Evolutionary conservation across 2,797 vertebrate genomes (phyloP), one percentile per base, ranked within the genome.

Genomic region (Eulemur mongoz): DNA sequence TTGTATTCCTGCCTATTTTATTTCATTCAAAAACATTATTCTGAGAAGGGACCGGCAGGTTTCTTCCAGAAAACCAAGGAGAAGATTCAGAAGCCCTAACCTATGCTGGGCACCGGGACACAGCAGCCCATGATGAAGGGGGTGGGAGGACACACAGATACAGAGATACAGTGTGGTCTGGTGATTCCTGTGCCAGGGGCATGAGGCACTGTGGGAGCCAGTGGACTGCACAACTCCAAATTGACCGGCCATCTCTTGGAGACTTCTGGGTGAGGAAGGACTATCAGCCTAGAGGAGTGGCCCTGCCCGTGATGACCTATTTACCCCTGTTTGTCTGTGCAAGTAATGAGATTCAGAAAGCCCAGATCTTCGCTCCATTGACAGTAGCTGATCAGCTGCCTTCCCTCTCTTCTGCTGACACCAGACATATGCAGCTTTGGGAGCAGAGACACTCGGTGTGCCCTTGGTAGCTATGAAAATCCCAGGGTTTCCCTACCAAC

Each of bases 401-500:
- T 94, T 81, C 89, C 86, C 91, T 70, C 89, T 91, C 86, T 70
- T 95, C 80, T 95, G 75, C 89, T 96, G 76, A 95, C 50, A 95
- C 72, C 72, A 89, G 82, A 92, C 92, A 95, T 70, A 89, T 92
- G 97, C 89, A 88, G 86, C 93, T 79, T 61, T 82, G 82, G 38
- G 72, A 96, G 78, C 43, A 35, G 40, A 97, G 92, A 97, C 90
- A 93, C 70, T 94, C 61, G 40, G 23, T 89, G 82, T n/a, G 32
- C 85, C 96, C 95, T 96, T 9, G 35, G 97, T 97, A 96, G 81
- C 97, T 97, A 97, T 97, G 96, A 97, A 98, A 97, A 97, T 97
- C 89, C 95, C 90, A 96, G 96, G 83, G 97, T 97, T 97, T 98
- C 97, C 97, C 84, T 96, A 98, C 97, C 95, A 98, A 97, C 94